These are phyloP conservation scores for Hipparchia sbordonii DNA, from an alignment of 2,888 invertebrate genomes.

Conservation along the genomic window DNA sequence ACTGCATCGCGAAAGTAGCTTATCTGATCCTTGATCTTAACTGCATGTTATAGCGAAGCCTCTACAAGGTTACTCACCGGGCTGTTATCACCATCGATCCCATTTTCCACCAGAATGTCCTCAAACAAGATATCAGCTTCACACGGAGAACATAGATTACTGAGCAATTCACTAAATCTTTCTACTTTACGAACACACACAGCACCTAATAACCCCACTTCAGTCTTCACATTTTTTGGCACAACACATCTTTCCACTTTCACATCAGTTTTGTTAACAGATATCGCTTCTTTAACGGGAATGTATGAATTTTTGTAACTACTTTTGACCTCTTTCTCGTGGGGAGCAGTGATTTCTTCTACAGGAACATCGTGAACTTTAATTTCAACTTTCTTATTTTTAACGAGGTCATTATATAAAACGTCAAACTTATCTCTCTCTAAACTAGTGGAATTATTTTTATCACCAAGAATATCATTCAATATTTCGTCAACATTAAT, in stretches of 20 bases:
- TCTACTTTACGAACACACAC: slow-evolving; percentile 80
- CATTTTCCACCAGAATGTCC: slow-evolving; percentile 74
- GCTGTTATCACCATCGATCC: slow-evolving; percentile 60
- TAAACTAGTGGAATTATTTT: slow-evolving; percentile 56
- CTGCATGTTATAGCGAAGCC: background rate
- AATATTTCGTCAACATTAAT: slow-evolving; percentile 67
- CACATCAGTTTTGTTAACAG: slow-evolving; percentile 54
- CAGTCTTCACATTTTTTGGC: slow-evolving; percentile 65
- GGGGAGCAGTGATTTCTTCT: slow-evolving; percentile 39
- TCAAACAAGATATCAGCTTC: slow-evolving; percentile 77
- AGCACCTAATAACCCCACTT: slow-evolving; percentile 68
- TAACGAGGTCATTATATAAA: slow-evolving; percentile 67
- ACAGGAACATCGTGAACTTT: slow-evolving; percentile 51
- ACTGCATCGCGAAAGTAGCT: background rate
- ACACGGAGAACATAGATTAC: slow-evolving; percentile 76
- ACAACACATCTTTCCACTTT: slow-evolving; percentile 69
- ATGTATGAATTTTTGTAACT: slow-evolving; percentile 62
- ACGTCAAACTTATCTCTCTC: slow-evolving; percentile 69
- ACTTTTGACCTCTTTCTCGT: slow-evolving; percentile 57
- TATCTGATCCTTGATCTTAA: background rate
- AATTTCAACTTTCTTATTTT: slow-evolving; percentile 48
- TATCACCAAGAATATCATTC: slow-evolving; percentile 66
- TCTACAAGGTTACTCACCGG: slow-evolving; percentile 55
- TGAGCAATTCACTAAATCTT: slow-evolving; percentile 79
- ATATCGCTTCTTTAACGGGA: slow-evolving; percentile 58